Conservation (phyloP, 2,888 invertebrate species). For the Platerodrilus igneus region DNA sequence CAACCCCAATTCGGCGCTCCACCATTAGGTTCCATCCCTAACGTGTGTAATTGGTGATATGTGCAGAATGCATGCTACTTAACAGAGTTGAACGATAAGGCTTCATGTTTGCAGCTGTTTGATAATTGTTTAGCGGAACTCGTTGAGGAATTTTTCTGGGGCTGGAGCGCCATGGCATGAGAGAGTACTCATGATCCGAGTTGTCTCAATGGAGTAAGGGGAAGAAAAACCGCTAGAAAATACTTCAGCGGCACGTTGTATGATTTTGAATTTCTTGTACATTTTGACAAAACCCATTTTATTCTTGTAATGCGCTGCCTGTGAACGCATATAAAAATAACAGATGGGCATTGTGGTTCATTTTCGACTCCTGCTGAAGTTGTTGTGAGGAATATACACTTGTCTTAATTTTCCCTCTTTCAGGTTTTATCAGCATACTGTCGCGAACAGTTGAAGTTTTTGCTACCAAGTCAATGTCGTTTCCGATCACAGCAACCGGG, state of each 20-base stretch:
- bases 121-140: conserved; percentile 5
- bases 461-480: too few species aligned
- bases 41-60: conserved; percentile 8
- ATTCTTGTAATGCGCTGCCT: conserved; percentile 9
- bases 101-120: conserved; percentile 3
- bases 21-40: too few species aligned
- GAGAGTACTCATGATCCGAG: conserved; percentile 2
- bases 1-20: neutral
- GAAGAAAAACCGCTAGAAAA: neutral
- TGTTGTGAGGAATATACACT: too few species aligned
- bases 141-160: conserved; percentile 8
- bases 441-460: too few species aligned
- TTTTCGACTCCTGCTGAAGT: too few species aligned
- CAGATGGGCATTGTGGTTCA: too few species aligned
- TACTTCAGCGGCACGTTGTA: conserved; percentile 4
- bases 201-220: neutral
- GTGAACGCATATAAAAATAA: too few species aligned
- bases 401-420: too few species aligned
- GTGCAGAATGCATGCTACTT: conserved; percentile 8
- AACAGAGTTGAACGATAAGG: conserved; percentile 1
- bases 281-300: conserved; percentile 13
- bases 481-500: too few species aligned
- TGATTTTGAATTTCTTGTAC: conserved; percentile 7
- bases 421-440: too few species aligned
- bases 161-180: too few species aligned